These are phyloP conservation scores for Scaptomyza hsui DNA, from an alignment of 1,140 invertebrate genomes.

Conservation along the genomic window DNA sequence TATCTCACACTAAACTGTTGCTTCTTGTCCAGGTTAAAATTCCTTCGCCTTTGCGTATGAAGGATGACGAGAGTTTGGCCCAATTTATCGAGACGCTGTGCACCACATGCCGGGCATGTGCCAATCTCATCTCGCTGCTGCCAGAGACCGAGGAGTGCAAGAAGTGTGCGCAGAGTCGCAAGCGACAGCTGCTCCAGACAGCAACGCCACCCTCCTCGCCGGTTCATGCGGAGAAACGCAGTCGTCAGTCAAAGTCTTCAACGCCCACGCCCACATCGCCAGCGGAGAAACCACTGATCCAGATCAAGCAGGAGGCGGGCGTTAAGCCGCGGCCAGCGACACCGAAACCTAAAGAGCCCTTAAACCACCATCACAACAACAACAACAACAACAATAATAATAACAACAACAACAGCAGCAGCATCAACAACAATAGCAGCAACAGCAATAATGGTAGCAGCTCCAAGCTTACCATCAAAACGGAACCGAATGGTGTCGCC, in stretches of 20 bases:
- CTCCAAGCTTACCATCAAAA: constrained; percentile 52
- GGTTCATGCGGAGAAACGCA: constrained; percentile 70
- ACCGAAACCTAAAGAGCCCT: constrained; percentile 41
- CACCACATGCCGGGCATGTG: constrained; percentile 82
- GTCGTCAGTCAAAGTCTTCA: constrained; percentile 55
- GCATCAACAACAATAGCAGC: constrained; percentile 34
- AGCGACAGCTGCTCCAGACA: constrained; percentile 57
- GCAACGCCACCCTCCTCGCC: constrained; percentile 70
- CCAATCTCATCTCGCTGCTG: constrained; percentile 80
- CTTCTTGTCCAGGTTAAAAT: constrained; percentile 71
- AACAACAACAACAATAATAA: constrained; percentile 40
- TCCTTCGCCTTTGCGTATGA: constrained; percentile 77
- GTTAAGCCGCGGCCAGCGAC: constrained; percentile 46
- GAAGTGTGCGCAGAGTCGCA: constrained; percentile 73
- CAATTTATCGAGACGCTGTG: constrained; percentile 83
- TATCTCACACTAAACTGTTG: background rate
- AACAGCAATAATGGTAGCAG: constrained; percentile 34
- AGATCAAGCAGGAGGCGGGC: constrained; percentile 59
- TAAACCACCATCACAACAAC: constrained; percentile 33
- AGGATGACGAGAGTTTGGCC: constrained; percentile 76
- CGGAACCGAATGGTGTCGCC: constrained; percentile 60
- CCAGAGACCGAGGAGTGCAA: constrained; percentile 83
- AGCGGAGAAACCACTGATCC: constrained; percentile 42
- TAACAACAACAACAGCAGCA: constrained; percentile 41
- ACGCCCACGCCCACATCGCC: constrained; percentile 46